phyloP scores from a whole-genome alignment of 2,113 vertebrate genomes.

The Neolamprologus sp. region DNA sequence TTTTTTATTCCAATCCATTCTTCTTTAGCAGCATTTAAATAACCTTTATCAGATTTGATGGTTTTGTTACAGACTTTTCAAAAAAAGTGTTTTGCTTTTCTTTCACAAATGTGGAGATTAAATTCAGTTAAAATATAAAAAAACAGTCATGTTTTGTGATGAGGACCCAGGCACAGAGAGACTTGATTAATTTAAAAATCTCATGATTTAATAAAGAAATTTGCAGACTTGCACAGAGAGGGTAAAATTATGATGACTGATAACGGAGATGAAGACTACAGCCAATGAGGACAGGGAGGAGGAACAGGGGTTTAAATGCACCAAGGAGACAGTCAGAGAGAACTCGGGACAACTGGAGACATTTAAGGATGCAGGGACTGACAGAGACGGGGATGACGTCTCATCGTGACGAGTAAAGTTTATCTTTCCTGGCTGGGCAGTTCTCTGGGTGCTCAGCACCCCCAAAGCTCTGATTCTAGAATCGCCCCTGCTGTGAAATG shows the following conservation, averaged over 20 bases:
- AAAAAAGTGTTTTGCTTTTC: too few species aligned
- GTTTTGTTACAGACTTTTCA: too few species aligned
- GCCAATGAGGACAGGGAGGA: not conserved
- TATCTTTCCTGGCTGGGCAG: not conserved
- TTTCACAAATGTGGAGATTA: too few species aligned
- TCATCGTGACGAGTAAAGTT: not conserved
- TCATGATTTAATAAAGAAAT: too few species aligned
- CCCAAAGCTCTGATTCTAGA: not conserved
- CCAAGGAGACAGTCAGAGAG: not conserved
- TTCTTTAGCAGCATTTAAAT: too few species aligned
- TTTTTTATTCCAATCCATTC: too few species aligned
- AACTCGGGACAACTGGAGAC: not conserved
- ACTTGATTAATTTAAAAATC: too few species aligned
- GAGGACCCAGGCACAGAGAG: too few species aligned
- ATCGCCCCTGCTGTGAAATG: not conserved
- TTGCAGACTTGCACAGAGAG: not conserved
- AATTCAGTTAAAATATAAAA: fast-evolving
- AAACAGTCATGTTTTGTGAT: too few species aligned
- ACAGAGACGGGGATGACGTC: not conserved
- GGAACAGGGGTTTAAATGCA: not conserved
- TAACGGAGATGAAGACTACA: not conserved
- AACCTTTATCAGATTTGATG: too few species aligned
- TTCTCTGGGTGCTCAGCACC: not conserved
- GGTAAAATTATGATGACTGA: not conserved
- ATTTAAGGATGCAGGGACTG: not conserved